Conservation (phyloP, 2,113 vertebrate species). For the Erinaceus europaeus region DNA sequence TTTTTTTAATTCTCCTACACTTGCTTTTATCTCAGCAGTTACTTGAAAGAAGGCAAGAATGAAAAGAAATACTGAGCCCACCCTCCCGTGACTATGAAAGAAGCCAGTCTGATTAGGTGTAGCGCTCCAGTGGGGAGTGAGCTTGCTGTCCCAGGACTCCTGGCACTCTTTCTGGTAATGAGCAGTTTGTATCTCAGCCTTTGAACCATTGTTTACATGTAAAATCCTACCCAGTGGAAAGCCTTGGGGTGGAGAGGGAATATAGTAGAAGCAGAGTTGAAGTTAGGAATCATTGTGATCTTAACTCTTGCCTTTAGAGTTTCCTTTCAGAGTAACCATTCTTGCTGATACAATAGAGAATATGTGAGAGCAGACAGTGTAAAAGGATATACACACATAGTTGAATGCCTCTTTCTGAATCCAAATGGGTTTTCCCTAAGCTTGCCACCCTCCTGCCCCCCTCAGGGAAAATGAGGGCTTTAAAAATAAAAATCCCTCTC, state of each 20-base stretch:
- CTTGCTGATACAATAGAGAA: neutral
- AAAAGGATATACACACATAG: neutral
- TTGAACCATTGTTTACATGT: slow-evolving; percentile 47
- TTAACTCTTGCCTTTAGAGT: neutral
- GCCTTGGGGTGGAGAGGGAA: neutral
- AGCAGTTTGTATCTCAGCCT: slow-evolving; percentile 27
- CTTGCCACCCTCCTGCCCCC: neutral
- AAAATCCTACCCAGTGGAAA: slow-evolving; percentile 61
- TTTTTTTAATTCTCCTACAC: slow-evolving; percentile 38
- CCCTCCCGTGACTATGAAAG: slow-evolving; percentile 56
- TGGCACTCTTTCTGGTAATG: slow-evolving; percentile 50
- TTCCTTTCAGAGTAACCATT: slow-evolving; percentile 4
- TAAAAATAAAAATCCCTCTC: slow-evolving; percentile 59
- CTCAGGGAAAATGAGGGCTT: neutral
- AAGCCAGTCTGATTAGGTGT: slow-evolving; percentile 33
- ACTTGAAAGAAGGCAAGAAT: slow-evolving; percentile 51
- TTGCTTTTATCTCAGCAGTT: slow-evolving; percentile 72
- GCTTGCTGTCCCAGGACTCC: slow-evolving; percentile 57
- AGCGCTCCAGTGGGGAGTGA: slow-evolving; percentile 24
- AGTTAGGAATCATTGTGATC: slow-evolving; percentile 45
- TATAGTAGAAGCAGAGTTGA: neutral
- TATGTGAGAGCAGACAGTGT: neutral
- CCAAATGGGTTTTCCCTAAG: neutral
- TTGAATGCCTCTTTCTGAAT: slow-evolving; percentile 4
- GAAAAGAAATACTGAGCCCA: slow-evolving; percentile 55